Evolutionary conservation across 2,113 vertebrate genomes (phyloP).

Genomic region (Ctenodactylus gundi): DNA sequence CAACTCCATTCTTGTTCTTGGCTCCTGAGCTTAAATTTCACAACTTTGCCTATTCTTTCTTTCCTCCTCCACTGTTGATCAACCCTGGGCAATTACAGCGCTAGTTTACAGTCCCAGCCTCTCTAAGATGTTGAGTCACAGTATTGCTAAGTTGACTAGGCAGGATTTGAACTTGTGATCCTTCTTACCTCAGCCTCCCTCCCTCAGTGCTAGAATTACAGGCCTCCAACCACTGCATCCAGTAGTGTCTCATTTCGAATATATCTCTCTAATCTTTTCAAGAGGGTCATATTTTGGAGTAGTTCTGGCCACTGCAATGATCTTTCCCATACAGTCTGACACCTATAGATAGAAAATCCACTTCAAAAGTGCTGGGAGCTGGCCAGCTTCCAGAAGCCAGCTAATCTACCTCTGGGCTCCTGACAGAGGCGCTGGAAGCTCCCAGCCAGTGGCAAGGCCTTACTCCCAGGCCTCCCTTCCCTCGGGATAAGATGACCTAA

Average conservation of each 20-base stretch:
- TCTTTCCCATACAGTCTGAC: not conserved
- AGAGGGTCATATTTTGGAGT: not conserved
- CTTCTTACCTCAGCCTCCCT: too few species aligned
- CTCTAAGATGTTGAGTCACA: not conserved
- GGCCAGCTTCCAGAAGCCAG: not conserved
- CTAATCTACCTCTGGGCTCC: not conserved
- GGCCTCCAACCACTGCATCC: not conserved
- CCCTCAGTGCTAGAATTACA: not conserved
- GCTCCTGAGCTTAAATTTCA: not conserved
- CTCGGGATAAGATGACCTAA: not conserved
- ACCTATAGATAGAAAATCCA: not conserved
- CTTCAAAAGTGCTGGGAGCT: not conserved
- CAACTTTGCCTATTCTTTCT: not conserved
- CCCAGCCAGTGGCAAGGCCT: not conserved
- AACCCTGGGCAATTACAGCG: too few species aligned
- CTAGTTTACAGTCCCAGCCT: too few species aligned
- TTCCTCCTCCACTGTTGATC: not conserved
- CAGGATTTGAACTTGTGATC: not conserved
- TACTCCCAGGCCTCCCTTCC: not conserved
- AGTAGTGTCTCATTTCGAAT: slow-evolving; percentile 7
- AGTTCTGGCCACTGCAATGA: not conserved
- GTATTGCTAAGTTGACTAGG: not conserved
- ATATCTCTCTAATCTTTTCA: not conserved
- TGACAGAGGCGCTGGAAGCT: not conserved
- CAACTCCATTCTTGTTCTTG: too few species aligned